These are phyloP conservation scores for Buathra laborator DNA, from an alignment of 2,888 invertebrate genomes.

Conservation along the genomic window DNA sequence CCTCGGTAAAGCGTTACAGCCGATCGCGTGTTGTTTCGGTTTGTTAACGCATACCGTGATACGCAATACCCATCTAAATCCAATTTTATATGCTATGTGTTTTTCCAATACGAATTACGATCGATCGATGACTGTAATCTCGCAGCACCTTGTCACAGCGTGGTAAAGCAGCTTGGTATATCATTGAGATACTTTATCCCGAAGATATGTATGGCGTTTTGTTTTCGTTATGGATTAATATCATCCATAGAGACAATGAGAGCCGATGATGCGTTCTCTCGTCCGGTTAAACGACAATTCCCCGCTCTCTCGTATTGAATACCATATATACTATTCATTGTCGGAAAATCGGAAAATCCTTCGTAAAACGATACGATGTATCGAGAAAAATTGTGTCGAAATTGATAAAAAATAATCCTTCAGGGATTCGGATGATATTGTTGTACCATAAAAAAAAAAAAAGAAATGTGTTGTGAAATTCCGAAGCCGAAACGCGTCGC, in stretches of 20 bases:
- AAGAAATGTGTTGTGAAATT: neutral
- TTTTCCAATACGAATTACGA: neutral
- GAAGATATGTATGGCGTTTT: neutral
- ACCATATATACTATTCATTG: too few species aligned
- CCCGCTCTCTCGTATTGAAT: neutral
- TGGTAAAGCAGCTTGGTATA: neutral
- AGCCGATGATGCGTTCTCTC: neutral
- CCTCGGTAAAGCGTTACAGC: neutral
- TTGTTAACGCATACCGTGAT: too few species aligned
- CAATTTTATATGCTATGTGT: neutral
- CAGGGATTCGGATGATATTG: neutral
- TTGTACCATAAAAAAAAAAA: neutral
- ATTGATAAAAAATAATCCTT: too few species aligned
- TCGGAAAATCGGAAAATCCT: too few species aligned
- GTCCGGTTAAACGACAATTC: neutral
- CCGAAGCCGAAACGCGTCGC: neutral
- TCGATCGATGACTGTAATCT: neutral
- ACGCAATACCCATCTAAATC: too few species aligned
- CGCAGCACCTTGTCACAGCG: neutral
- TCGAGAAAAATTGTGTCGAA: too few species aligned
- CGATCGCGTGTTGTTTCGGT: too few species aligned
- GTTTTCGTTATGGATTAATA: constrained; percentile 4
- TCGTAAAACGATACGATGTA: too few species aligned
- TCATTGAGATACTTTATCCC: neutral
- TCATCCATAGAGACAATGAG: neutral